Evolutionary conservation across 2,113 vertebrate species (phyloP).

Genomic region (Nycticorax nycticorax): DNA sequence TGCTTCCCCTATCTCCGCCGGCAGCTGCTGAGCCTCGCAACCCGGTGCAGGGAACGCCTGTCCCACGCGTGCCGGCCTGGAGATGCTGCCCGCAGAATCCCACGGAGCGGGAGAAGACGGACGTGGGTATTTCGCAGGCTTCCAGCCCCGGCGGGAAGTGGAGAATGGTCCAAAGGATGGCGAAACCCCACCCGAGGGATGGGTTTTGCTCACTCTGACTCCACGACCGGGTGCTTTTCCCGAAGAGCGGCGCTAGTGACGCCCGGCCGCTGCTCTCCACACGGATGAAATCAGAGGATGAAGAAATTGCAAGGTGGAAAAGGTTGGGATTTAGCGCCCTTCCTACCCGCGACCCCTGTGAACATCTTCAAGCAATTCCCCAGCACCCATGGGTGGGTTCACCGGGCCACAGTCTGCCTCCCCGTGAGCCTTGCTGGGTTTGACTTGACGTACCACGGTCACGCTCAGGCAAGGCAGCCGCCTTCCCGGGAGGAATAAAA

Average conservation of each 20-base stretch:
- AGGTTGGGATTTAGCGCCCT: neutral
- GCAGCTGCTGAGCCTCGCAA: neutral
- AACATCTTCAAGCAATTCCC: neutral
- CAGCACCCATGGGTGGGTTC: rapidly evolving
- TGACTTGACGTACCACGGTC: rapidly evolving
- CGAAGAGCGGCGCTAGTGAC: neutral
- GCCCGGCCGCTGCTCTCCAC: neutral
- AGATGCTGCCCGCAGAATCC: neutral
- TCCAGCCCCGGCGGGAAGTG: neutral
- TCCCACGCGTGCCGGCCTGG: neutral
- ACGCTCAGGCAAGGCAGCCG: no score
- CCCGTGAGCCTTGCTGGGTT: rapidly evolving
- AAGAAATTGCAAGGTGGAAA: neutral
- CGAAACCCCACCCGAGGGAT: neutral
- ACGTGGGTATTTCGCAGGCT: rapidly evolving
- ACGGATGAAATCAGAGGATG: rapidly evolving
- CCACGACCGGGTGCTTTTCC: neutral
- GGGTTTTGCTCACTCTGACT: neutral
- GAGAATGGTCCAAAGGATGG: neutral
- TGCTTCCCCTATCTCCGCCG: neutral
- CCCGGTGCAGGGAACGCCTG: neutral
- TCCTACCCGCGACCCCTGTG: neutral
- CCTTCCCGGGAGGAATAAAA: neutral
- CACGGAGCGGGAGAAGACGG: neutral
- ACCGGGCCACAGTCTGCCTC: neutral